Percentiles rank a stretch among this genome's conserved stretches.
phyloP scores from a whole-genome alignment of 2,797 vertebrate genomes.

The Sternotherus odoratus region DNA sequence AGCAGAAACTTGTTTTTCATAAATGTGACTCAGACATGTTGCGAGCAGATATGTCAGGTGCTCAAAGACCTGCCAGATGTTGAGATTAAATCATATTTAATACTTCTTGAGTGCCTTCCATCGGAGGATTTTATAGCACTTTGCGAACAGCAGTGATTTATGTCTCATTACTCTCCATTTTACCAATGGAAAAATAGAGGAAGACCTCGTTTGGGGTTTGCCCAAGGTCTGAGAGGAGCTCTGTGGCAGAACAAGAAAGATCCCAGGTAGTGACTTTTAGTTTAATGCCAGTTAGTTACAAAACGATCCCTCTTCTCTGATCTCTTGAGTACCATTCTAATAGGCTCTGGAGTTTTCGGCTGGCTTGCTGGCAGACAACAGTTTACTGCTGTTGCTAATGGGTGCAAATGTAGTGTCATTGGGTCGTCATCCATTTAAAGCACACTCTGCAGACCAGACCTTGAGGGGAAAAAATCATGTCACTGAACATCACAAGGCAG shows the following conservation, averaged over 20 bases:
- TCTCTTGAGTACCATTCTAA: neutral
- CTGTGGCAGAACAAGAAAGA: neutral
- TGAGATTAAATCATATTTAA: neutral
- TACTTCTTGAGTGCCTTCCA: slow-evolving; percentile 20
- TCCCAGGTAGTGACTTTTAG: neutral
- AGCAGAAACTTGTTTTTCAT: neutral
- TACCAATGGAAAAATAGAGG: slow-evolving; percentile 35
- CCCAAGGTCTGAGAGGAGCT: neutral
- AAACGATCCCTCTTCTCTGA: neutral
- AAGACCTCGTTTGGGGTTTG: slow-evolving; percentile 43
- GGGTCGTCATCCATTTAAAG: neutral
- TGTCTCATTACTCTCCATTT: slow-evolving; percentile 6
- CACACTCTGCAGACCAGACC: too few species aligned
- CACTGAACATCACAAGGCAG: neutral
- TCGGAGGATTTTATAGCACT: slow-evolving; percentile 38
- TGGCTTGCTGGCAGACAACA: neutral
- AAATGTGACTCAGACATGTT: neutral
- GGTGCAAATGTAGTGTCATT: neutral
- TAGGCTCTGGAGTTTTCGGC: neutral
- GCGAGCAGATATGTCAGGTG: neutral
- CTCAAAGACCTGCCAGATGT: neutral
- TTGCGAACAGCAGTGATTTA: slow-evolving; percentile 5
- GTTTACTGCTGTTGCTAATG: neutral
- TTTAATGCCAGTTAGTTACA: slow-evolving; percentile 42
- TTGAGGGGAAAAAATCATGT: neutral